Evolutionary conservation across 1,140 invertebrate species (phyloP).

Genomic region (Diorhabda elongata): DNA sequence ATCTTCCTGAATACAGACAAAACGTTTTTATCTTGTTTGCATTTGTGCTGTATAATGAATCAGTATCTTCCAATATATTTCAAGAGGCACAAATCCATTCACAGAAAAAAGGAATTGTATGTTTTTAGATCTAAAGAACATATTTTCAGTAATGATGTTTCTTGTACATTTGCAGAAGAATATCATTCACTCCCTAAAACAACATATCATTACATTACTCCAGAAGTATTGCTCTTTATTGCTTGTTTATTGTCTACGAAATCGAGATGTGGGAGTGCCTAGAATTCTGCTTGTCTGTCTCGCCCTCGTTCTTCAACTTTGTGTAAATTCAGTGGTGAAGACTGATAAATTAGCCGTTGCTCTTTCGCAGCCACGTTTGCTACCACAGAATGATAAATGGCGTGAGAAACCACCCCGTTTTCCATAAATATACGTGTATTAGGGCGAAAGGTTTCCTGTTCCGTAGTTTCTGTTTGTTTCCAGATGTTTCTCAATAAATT

Average conservation of each 20-base stretch:
- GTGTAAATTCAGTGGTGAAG: background rate
- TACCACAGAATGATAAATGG: constrained; percentile 10
- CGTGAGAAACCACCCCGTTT: constrained; percentile 9
- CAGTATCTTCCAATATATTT: no score
- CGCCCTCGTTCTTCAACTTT: background rate
- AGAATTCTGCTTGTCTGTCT: background rate
- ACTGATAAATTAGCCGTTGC: constrained; percentile 13
- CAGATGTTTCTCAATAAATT: constrained; percentile 13
- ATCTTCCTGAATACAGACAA: no score
- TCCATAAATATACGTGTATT: constrained; percentile 10
- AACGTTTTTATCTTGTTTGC: no score
- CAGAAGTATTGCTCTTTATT: background rate
- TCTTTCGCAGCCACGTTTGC: constrained; percentile 9
- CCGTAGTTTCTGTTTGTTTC: constrained; percentile 9
- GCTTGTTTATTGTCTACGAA: background rate
- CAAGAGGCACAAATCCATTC: no score
- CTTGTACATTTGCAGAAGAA: no score
- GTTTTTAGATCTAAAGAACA: no score
- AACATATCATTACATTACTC: no score
- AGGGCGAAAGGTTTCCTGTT: constrained; percentile 1
- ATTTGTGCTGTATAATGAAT: no score
- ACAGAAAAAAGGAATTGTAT: no score
- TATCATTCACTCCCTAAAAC: no score
- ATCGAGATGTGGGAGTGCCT: background rate
- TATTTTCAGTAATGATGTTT: no score